Conservation (phyloP, 2,888 invertebrate genomes). For the Criorhina ranunculi region DNA sequence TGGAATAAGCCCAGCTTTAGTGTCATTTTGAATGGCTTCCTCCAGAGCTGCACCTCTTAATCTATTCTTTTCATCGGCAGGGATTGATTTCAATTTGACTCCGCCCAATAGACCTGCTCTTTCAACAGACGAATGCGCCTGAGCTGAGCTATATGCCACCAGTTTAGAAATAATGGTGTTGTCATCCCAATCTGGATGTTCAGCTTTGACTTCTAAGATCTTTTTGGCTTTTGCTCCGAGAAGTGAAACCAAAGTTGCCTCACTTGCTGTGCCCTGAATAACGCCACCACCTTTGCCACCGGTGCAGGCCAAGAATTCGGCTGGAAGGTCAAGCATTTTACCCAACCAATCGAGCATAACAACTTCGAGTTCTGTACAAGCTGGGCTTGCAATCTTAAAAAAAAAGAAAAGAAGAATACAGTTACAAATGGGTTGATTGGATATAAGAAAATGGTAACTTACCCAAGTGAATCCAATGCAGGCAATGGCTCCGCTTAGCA, state of each 20-base stretch:
- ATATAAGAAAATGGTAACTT: slow-evolving; percentile 80
- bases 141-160: slow-evolving; percentile 94
- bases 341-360: slow-evolving; percentile 98
- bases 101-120: slow-evolving; percentile 95
- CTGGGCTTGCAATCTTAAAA: slow-evolving; percentile 94
- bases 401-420: neutral
- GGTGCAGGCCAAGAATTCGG: slow-evolving; percentile 92
- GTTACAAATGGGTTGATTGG: slow-evolving; percentile 23
- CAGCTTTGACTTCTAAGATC: slow-evolving; percentile 88
- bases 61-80: slow-evolving; percentile 89
- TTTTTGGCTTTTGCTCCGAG: slow-evolving; percentile 94
- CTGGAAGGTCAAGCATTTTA: slow-evolving; percentile 94
- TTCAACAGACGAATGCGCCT: slow-evolving; percentile 97
- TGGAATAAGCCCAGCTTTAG: slow-evolving; percentile 95
- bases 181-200: slow-evolving; percentile 91
- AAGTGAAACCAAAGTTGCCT: slow-evolving; percentile 95
- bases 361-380: slow-evolving; percentile 97
- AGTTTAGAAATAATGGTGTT: slow-evolving; percentile 90
- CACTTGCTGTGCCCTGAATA: slow-evolving; percentile 97
- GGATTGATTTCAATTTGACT: slow-evolving; percentile 90
- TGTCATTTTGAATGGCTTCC: slow-evolving; percentile 93
- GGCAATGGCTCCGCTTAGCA: slow-evolving; percentile 96
- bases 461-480: slow-evolving; percentile 99
- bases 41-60: slow-evolving; percentile 91
- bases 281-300: slow-evolving; percentile 95